Base-by-base conservation (phyloP, 2,113 vertebrate genomes). In the Arizona elegans region DNA sequence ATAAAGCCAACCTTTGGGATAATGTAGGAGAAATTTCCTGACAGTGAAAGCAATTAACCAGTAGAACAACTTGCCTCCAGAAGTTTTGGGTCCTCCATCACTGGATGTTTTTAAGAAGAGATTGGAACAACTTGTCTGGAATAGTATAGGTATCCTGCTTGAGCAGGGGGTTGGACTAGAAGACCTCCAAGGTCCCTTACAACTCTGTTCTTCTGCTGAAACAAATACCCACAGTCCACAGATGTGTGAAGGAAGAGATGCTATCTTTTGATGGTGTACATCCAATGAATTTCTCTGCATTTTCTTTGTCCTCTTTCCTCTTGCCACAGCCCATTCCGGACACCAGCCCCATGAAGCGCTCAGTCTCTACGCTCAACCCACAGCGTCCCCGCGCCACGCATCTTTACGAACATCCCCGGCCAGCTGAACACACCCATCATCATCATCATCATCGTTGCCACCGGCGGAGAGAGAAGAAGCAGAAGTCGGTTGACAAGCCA, bases 361-460 rank as follows among this genome's bases (percentile, higher is more conserved):
- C 99, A 0, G 97, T 98, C 65, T 99, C 99, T 96, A 99, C 98
- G 0, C 97, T 98, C 97, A 95, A 98, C 2, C 98, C 99, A 0
- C 98, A 98, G 97, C 98, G 98, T 0, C 96, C 98, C 38, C 98
- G 97, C 0, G 96, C 98, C 96, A 97, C 98, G 75, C 98, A 98
- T 65, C 96, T 98, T 86, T 98, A 97, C 0, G 98, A 98, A 52
- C 98, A 97, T n/a, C 96, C 97, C 93, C 55, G 98, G 94, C 97
- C 96, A 0, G 98, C 98, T 0, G 98, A 98, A 47, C 97, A 98
- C 56, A 92, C 96, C 0, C 98, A 98, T 58, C 98, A 99, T 96
- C 99, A 99, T 92, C 98, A 99, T 91, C 99, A 99, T 96, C 98
- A 98, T 96, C 98, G 98, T 96, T 99, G 98, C 97, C 98, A 99